Evolutionary conservation across 35 echinoderm and acorn worm species (phyloP), one percentile per base, ranked within the genome.

Genomic region (Apostichopus californicus): DNA sequence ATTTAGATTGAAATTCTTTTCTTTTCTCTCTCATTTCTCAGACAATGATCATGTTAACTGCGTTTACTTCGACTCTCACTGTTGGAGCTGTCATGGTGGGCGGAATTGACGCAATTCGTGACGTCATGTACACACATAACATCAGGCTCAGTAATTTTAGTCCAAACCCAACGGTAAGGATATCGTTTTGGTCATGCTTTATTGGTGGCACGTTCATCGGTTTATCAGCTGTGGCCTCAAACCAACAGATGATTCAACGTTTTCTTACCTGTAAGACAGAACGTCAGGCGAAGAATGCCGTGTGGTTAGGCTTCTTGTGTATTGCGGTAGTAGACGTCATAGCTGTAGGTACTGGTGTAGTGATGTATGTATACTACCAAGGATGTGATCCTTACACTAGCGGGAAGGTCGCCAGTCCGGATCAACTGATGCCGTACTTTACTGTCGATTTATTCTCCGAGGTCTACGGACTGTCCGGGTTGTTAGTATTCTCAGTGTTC

Each of bases 171-270:
- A 73, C 92, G 7, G 52, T 93, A 5, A 73, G 92, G n/a, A 83
- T 60, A 9, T 73, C 80, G 0, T 87, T 93, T 54, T 93, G 92
- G 92, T 86, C 80, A 9, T 86, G 80, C 55, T 86, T 73, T 64
- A 58, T 93, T 34, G 92, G 92, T 3, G 92, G 92, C 13, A 77
- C 81, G 21, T 93, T 93, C 65, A 73, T 73, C 2, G 55, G 92
- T 5, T 13, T 93, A 46, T 57, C 92, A 3, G 66, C 12, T 0
- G 66, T 86, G 5, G 92, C 80, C 9, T 81, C 81, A 6, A 93
- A 93, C 81, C 81, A 93, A 26, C 81, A 83, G 56, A 83, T 86
- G 81, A 18, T 93, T 53, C 92, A 93, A 54, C 81, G 92, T 20
- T 93, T 86, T 87, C 46, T 93, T 21, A 93, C 25, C 24, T 93